Conservation (phyloP, 2,888 invertebrate species). For the Erebia aethiops region DNA sequence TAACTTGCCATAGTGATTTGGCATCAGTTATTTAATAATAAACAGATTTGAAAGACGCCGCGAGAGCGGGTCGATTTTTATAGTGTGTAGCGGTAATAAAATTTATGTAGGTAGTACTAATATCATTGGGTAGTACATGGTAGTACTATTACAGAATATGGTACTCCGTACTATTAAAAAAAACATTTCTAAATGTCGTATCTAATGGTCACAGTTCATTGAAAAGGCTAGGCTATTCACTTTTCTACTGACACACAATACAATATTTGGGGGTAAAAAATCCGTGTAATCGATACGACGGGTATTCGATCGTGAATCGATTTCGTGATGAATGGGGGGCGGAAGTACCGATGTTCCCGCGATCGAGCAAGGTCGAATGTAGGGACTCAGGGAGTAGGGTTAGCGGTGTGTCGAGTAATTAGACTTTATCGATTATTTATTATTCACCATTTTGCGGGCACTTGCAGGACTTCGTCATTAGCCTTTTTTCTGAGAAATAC, state of each 20-base stretch:
- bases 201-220: constrained; percentile 3
- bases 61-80: no score
- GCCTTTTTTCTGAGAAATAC: constrained; percentile 21
- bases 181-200: neutral
- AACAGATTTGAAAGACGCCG: no score
- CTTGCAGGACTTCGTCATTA: constrained; percentile 32
- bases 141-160: no score
- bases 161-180: no score
- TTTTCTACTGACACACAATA: constrained; percentile 31
- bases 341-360: constrained; percentile 64
- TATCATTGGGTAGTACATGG: no score
- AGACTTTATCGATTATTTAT: constrained; percentile 34
- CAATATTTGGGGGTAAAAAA: constrained; percentile 38
- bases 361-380: constrained; percentile 42
- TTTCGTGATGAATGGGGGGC: constrained; percentile 74
- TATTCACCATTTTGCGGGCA: constrained; percentile 27
- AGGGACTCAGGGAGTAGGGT: constrained; percentile 37
- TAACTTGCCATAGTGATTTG: no score
- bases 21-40: no score
- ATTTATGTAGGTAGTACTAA: no score
- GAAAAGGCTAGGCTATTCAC: constrained; percentile 14
- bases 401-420: constrained; percentile 35
- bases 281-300: constrained; percentile 71
- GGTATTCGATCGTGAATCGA: constrained; percentile 71
- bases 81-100: no score